Base-by-base conservation (phyloP, 2,797 vertebrate species). In the Parauchenoglanis ngamensis region DNA sequence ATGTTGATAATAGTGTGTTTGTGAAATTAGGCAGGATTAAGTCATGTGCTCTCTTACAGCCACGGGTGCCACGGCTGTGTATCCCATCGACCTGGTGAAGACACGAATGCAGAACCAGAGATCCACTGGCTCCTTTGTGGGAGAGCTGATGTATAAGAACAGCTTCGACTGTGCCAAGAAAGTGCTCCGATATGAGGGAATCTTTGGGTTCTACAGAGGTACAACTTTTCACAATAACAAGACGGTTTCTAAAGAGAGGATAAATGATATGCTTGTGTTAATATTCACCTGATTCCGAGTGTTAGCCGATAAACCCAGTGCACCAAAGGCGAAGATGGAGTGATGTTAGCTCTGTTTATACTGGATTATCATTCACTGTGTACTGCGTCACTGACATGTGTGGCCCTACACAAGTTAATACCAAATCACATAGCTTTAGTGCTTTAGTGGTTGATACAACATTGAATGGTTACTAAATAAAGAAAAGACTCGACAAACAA, bases 81-180 rank as follows among this genome's bases (percentile, higher is more conserved):
- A 98, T 90, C 97, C 98, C 88, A 98, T 98, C 85, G 98, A 99
- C 92, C 95, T 98, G 94, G 97, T 99, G 94, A 99, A 99, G 95
- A 99, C 97, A 1, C 97, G 98, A 11, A 98, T 98, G 97, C 97
- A 99, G 93, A 99, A 99, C 94, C 97, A 99, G 90, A 97, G 97
- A 77, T 96, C 97, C 91, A 96, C 94, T 0, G 96, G 97, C 87
- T 97, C 97, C 87, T 97, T 99, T 0, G 96, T 99, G 17, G 98
- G 97, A 86, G 97, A 99, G 90, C 89, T 98, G 93, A 97, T 99
- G 97, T 98, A 99, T 92, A 99, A 98, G 94, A 99, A 95, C 96
- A 99, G 98, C 93, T 99, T 98, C 57, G 97, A 99, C 94, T 99
- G 98, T 88, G 97, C 97, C 67, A 99, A 98, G 95, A 98, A 98